Base-by-base conservation (phyloP, 2,888 invertebrate genomes). In the Timema cristinae region DNA sequence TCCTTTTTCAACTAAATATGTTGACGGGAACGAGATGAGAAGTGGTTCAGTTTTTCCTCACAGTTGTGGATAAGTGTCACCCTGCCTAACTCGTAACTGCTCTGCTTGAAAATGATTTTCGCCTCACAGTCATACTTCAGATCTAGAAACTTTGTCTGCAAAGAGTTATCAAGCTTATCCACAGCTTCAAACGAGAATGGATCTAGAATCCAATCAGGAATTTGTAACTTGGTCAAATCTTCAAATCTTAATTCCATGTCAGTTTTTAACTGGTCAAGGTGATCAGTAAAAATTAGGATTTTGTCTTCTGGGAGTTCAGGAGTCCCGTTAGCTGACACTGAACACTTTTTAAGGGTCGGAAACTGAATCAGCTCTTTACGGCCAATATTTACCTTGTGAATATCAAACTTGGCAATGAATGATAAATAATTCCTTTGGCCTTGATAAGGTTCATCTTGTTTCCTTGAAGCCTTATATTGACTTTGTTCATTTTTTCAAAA, bases 21-120 rank as follows among this genome's bases (percentile, higher is more conserved):
- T 68, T 68, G 68, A 68, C 50, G 52, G 68, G 68, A 68, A 68
- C 68, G 68, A 68, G 68, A 68, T 68, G 68, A 68, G 50, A 68
- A 68, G 68, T 66, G 66, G 32, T 32, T 32, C 32, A 59, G 59
- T 59, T 59, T 59, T 59, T 59, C 59, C 32, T 4, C 59, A 59
- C 59, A 59, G 59, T 13, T 59, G 59, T 59, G 59, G 15, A 59
- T 59, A 59, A 59, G 59, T 59, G 15, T 59, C 59, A 59, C 59
- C 59, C 59, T 5, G 10, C 2, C n/a, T 59, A 59, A 59, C 10
- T 59, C 59, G n/a, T 59, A 59, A 59, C 59, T 6, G 59, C 59
- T 59, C 59, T 59, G 59, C 8, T 59, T 59, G 8, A 59, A 13
- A 59, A 59, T 59, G 0, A 32, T 32, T 32, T 32, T 32, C 32